Evolutionary conservation across 2,888 invertebrate species (phyloP).

Genomic region (Malachius bipustulatus): DNA sequence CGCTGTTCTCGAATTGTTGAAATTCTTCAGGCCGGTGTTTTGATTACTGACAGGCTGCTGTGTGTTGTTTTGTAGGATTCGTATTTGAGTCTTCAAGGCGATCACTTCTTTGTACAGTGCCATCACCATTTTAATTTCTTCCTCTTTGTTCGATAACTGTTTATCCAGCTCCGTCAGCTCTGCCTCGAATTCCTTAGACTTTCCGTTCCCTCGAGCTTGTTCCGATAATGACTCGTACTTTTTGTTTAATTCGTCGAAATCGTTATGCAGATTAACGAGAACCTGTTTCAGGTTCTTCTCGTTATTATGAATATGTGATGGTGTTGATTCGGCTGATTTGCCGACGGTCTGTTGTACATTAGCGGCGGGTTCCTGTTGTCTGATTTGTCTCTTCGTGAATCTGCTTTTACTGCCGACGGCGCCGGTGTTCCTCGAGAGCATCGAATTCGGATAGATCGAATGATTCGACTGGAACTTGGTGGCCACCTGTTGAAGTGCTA

Average conservation of each 20-base stretch:
- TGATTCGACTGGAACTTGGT: conserved; percentile 19
- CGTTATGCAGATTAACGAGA: conserved; percentile 33
- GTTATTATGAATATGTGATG: too few species aligned
- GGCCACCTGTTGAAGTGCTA: conserved; percentile 29
- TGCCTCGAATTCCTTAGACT: conserved; percentile 18
- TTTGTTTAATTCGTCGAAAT: conserved; percentile 33
- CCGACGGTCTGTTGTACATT: not conserved
- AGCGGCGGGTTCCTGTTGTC: not conserved
- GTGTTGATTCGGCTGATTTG: too few species aligned
- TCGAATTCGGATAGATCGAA: not conserved
- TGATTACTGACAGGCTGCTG: conserved; percentile 24
- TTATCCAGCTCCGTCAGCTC: conserved; percentile 32
- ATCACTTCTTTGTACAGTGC: conserved; percentile 35
- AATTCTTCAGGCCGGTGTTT: conserved; percentile 15
- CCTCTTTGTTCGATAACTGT: conserved; percentile 33
- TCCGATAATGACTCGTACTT: conserved; percentile 14
- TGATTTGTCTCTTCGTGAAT: not conserved
- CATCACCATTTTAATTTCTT: conserved; percentile 37
- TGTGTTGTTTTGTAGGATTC: conserved; percentile 26
- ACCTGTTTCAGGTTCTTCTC: conserved; percentile 33
- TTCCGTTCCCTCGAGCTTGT: conserved; percentile 17
- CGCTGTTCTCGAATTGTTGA: conserved; percentile 30
- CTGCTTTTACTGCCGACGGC: not conserved
- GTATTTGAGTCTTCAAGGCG: conserved; percentile 34
- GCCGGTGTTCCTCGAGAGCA: not conserved